Percentiles rank a stretch among this genome's conserved stretches.
Conservation (phyloP, 2,888 invertebrate genomes). For the Aspidiotus destructor region DNA sequence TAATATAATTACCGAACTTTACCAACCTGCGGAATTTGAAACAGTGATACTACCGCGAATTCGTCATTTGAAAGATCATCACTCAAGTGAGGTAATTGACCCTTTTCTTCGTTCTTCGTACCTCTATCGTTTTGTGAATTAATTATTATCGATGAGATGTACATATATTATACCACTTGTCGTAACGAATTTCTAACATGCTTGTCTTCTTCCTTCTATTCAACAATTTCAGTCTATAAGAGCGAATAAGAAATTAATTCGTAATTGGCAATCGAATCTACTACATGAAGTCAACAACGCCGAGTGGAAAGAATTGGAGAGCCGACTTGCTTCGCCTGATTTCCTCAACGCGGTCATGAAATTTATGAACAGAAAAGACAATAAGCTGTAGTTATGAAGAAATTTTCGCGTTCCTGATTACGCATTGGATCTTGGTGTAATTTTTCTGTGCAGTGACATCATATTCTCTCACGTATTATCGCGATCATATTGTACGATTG, state of each 20-base stretch:
- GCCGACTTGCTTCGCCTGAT: slow-evolving; percentile 10
- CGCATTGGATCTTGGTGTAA: no score
- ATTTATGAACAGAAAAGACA: slow-evolving; percentile 11
- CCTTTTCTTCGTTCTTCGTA: no score
- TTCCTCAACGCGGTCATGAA: slow-evolving; percentile 2
- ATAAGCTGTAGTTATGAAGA: neutral
- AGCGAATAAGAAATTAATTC: slow-evolving; percentile 17
- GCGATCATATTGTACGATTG: no score
- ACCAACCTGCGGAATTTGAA: slow-evolving; percentile 13
- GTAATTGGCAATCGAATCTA: slow-evolving; percentile 9
- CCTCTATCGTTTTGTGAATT: neutral
- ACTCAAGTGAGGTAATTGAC: neutral
- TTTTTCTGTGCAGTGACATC: neutral
- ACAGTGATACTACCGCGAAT: slow-evolving; percentile 9
- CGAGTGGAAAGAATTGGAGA: slow-evolving; percentile 19
- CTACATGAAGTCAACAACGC: slow-evolving; percentile 22
- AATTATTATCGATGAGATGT: neutral
- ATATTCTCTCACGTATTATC: neutral
- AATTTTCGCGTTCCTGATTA: no score
- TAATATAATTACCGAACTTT: slow-evolving; percentile 13
- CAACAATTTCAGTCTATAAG: slow-evolving; percentile 7
- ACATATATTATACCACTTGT: neutral
- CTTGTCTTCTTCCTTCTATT: neutral
- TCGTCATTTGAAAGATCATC: neutral
- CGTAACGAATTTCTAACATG: neutral